Percentiles rank a stretch among this genome's conserved stretches.
These are phyloP conservation scores for Acanthisitta chloris DNA, from an alignment of 2,113 vertebrate species.

Conservation along the genomic window DNA sequence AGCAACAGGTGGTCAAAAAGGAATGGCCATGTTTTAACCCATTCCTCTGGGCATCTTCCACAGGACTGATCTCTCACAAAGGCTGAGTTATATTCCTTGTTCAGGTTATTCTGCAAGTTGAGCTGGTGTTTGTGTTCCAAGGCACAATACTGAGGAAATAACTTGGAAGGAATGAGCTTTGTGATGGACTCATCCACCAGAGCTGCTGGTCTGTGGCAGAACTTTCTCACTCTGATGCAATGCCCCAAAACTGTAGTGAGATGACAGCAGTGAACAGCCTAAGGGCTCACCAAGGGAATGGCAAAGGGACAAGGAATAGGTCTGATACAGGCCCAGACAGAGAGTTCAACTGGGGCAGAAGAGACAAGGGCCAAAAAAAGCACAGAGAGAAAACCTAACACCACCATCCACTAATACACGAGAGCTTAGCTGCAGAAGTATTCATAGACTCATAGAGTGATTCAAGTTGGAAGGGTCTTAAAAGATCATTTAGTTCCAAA, in stretches of 20 bases:
- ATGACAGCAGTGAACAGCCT: background rate
- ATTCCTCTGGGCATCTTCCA: background rate
- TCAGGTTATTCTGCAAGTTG: background rate
- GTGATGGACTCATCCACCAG: background rate
- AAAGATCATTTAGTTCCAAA: background rate
- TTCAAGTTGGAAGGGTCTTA: background rate
- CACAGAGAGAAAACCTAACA: background rate
- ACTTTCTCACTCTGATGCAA: background rate
- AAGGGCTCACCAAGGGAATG: background rate
- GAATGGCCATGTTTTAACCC: background rate
- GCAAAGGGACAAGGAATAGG: background rate
- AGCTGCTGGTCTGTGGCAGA: background rate
- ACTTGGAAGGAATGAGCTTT: fast-evolving
- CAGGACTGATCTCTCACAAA: background rate
- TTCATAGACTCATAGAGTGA: background rate
- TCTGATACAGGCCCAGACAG: background rate
- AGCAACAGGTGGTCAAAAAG: background rate
- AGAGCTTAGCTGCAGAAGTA: background rate
- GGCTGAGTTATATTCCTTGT: background rate
- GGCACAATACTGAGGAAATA: background rate
- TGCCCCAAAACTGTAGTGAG: background rate
- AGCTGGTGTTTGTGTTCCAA: background rate
- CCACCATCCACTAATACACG: fast-evolving
- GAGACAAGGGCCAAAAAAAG: background rate
- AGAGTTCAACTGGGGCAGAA: background rate